A percentile compares a stretch with the other conserved stretches of the same genome.
Conservation (phyloP, 2,113 vertebrate genomes). For the Leptosomus discolor region DNA sequence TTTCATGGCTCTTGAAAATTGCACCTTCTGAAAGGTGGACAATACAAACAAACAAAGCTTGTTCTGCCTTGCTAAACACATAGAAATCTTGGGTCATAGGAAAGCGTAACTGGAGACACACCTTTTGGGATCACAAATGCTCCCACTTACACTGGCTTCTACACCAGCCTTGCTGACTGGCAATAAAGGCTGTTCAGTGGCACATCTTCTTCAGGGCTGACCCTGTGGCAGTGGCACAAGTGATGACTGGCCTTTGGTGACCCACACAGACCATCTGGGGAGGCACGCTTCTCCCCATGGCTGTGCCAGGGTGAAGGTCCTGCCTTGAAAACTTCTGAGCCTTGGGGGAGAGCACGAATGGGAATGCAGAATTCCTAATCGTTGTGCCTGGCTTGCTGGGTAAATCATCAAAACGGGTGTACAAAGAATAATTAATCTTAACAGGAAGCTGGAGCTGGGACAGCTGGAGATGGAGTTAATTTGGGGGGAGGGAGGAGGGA, state of each 20-base stretch:
- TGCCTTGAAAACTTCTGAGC: neutral
- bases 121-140: neutral
- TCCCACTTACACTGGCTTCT: neutral
- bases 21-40: neutral
- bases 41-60: neutral
- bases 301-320: neutral
- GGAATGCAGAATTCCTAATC: neutral
- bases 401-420: conserved; percentile 49
- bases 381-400: conserved; percentile 13
- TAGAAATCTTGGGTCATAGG: neutral
- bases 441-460: conserved; percentile 23
- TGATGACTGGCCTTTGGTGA: neutral
- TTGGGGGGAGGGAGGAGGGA: conserved; percentile 26
- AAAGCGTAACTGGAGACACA: neutral
- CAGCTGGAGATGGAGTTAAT: conserved; percentile 45
- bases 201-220: neutral
- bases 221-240: neutral
- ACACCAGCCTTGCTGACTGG: neutral
- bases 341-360: neutral
- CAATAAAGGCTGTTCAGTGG: neutral
- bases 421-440: conserved; percentile 51
- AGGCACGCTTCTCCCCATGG: neutral
- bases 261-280: neutral
- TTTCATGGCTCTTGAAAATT: neutral
- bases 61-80: neutral